Evolutionary conservation across 2,113 vertebrate species (phyloP), one percentile per base, ranked within the genome.

Genomic region (Cebidichthys violaceus): DNA sequence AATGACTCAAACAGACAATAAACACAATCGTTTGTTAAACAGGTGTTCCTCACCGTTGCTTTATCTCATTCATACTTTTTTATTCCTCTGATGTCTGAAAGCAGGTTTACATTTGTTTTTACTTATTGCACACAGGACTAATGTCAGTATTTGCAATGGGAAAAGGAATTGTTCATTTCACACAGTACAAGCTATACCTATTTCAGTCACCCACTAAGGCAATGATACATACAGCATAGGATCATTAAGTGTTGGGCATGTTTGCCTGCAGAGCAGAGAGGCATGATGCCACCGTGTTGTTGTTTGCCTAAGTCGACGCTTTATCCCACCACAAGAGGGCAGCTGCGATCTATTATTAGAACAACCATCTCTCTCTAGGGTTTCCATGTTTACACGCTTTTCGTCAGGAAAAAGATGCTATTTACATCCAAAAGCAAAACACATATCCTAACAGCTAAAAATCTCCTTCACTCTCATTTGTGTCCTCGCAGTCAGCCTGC

Each of bases 321-420:
- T 29, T 14, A 52, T 82, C 6, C 17, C 55, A 37, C 93, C 94
- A 93, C 93, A 83, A 91, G 94, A 92, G 94, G 93, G 94, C 94
- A 91, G 82, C 79, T 94, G 86, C 78, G 90, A 39, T 92, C 93
- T 88, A 84, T 77, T 59, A 43, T 78, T 71, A 41, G 35, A 2
- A n/a, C 22, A 3, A 20, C 57, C 62, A 61, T 50, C 72, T 86
- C 47, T 54, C 45, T 64, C 47, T 65, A 66, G 39, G 27, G 6
- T 81, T n/a, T n/a, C n/a, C n/a, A n/a, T 84, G 78, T 91, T 89
- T 54, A 68, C 81, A 37, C n/a, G 69, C 24, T 39, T 81, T 39
- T 14, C 75, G 66, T 78, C 24, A 65, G 61, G 22, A 33, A 67
- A 54, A 88, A 86, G 15, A 79, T 68, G 66, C 39, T 50, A 70